Percentiles rank a stretch among this genome's conserved stretches.
These are phyloP conservation scores for Ophion obscuratus DNA, from an alignment of 2,888 invertebrate species.

Conservation along the genomic window DNA sequence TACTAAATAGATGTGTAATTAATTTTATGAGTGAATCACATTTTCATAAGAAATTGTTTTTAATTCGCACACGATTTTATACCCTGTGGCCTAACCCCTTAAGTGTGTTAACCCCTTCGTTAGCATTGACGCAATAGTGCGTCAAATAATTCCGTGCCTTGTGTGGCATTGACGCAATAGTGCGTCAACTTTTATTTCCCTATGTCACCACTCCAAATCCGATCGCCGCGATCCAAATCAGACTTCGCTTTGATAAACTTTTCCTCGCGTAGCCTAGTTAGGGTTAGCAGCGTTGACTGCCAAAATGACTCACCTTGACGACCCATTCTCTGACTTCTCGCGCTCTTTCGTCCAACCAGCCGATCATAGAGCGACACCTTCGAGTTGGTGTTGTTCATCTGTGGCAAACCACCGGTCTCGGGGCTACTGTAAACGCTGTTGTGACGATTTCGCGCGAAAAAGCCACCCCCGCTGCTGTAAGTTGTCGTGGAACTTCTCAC, in stretches of 20 bases:
- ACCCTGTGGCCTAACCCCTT: too few species aligned
- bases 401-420: constrained; percentile 83
- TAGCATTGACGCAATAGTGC: too few species aligned
- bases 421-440: constrained; percentile 89
- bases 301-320: constrained; percentile 87
- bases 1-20: too few species aligned
- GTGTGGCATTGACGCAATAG: too few species aligned
- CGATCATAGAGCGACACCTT: constrained; percentile 94
- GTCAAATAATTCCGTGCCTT: too few species aligned
- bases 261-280: neutral
- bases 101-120: too few species aligned
- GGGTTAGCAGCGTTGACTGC: neutral
- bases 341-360: constrained; percentile 92
- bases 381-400: constrained; percentile 83
- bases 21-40: too few species aligned
- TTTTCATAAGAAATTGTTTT: too few species aligned
- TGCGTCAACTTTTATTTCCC: too few species aligned
- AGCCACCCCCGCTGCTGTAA: constrained; percentile 91
- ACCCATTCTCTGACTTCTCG: constrained; percentile 88
- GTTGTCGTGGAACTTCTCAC: constrained; percentile 94
- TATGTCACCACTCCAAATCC: too few species aligned
- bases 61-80: too few species aligned
- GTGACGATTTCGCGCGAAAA: constrained; percentile 91
- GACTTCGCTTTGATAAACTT: neutral
- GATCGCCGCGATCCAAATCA: neutral